Percentiles rank a stretch among this genome's conserved stretches.
Evolutionary conservation across 2,113 vertebrate species (phyloP).

Genomic region (Microtus montanus): DNA sequence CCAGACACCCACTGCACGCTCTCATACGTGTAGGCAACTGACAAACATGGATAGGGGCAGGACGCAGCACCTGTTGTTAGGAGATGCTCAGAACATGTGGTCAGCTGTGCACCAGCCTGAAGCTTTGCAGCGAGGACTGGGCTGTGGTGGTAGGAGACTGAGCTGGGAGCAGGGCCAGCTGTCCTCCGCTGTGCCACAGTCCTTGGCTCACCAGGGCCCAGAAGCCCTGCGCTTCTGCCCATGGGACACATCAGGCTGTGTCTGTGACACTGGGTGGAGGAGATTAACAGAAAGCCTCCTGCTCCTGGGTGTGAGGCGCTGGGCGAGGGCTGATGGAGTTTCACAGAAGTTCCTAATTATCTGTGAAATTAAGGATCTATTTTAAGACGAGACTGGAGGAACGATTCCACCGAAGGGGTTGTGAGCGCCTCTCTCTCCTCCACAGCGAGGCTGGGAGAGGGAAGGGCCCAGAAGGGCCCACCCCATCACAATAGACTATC

Average conservation of each 20-base stretch:
- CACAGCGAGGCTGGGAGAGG: background rate
- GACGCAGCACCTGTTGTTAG: background rate
- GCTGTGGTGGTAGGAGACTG: background rate
- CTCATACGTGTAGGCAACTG: background rate
- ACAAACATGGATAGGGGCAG: background rate
- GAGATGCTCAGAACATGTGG: background rate
- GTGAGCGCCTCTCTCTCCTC: background rate
- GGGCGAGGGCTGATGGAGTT: background rate
- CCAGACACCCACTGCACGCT: background rate
- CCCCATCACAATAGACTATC: background rate
- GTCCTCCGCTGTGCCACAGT: background rate
- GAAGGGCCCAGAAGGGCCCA: background rate
- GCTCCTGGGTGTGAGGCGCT: background rate
- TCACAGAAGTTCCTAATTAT: conserved; percentile 30
- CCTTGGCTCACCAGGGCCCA: background rate
- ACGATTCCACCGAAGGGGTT: background rate
- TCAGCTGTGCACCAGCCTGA: background rate
- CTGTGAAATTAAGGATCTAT: conserved; percentile 69
- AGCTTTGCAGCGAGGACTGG: background rate
- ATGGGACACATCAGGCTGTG: background rate
- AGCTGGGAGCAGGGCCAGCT: background rate
- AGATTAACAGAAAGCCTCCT: background rate
- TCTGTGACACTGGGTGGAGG: background rate
- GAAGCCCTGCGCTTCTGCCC: background rate
- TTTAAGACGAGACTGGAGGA: conserved; percentile 25